Percentiles rank a stretch among this genome's conserved stretches.
Conservation (phyloP, 2,888 invertebrate species). For the Drosophila planitibia region DNA sequence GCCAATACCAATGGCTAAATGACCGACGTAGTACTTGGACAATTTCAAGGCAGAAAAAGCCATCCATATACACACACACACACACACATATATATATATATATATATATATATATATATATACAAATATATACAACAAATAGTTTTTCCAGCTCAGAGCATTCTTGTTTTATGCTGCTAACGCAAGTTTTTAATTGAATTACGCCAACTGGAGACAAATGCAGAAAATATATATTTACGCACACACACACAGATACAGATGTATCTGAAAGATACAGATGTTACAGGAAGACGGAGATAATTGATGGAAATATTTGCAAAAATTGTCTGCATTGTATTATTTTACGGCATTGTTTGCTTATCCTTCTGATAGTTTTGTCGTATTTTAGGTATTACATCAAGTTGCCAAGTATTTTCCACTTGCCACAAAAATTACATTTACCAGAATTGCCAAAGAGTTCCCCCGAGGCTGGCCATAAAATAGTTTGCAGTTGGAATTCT, state of each 20-base stretch:
- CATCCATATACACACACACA: neutral
- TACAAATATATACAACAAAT: conserved; percentile 25
- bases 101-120: no score
- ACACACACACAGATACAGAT: neutral
- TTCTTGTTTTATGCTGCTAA: conserved; percentile 55
- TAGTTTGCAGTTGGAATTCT: neutral
- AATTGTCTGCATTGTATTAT: conserved; percentile 43
- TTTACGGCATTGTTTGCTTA: conserved; percentile 21
- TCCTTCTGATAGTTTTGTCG: neutral
- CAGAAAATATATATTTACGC: conserved; percentile 1
- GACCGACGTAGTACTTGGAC: conserved; percentile 8
- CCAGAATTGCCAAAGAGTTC: neutral
- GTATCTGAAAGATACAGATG: neutral
- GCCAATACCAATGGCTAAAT: conserved; percentile 19
- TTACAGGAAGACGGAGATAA: conserved; percentile 14
- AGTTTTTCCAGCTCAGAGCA: conserved; percentile 46
- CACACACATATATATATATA: neutral
- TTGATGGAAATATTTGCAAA: conserved; percentile 52
- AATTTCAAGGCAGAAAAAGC: conserved; percentile 5
- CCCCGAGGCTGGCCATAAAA: neutral
- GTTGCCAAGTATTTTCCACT: neutral
- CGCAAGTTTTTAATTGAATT: conserved; percentile 63
- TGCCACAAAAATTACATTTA: conserved; percentile 1
- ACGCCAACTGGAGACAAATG: conserved; percentile 40
- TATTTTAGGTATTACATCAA: conserved; percentile 2